phyloP scores from a whole-genome alignment of 1,140 invertebrate genomes.

The Lycorma delicatula region DNA sequence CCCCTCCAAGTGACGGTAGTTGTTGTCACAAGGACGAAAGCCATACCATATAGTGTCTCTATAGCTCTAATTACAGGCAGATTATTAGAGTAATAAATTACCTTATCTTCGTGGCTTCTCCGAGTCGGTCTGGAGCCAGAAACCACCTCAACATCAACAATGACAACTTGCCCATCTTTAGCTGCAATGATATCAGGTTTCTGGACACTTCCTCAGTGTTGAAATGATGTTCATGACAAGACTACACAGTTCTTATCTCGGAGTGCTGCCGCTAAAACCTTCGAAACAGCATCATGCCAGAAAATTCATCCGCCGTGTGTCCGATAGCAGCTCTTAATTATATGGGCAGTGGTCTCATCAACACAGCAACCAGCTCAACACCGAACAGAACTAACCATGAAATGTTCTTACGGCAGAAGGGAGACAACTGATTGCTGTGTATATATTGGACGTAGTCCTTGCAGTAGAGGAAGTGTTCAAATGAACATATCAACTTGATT shows the following conservation, averaged over 20 bases:
- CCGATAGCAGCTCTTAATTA: conserved; percentile 34
- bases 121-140: neutral
- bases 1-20: too few relatives aligned
- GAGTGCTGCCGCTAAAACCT: conserved; percentile 8
- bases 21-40: too few relatives aligned
- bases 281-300: conserved; percentile 30
- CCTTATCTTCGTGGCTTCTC: neutral
- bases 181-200: neutral
- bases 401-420: conserved; percentile 21
- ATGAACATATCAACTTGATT: too few relatives aligned
- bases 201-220: neutral
- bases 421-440: conserved; percentile 24
- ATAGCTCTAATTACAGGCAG: too few relatives aligned
- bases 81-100: neutral
- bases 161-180: neutral
- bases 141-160: neutral
- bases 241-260: neutral
- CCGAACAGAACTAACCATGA: conserved; percentile 11
- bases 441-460: conserved; percentile 23
- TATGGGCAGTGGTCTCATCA: conserved; percentile 34
- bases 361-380: conserved; percentile 34
- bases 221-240: neutral
- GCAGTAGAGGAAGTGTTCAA: too few relatives aligned
- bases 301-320: conserved; percentile 34
- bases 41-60: too few relatives aligned